phyloP scores from a whole-genome alignment of 2,113 vertebrate genomes.

The Sinocyclocheilus anshuiensis region DNA sequence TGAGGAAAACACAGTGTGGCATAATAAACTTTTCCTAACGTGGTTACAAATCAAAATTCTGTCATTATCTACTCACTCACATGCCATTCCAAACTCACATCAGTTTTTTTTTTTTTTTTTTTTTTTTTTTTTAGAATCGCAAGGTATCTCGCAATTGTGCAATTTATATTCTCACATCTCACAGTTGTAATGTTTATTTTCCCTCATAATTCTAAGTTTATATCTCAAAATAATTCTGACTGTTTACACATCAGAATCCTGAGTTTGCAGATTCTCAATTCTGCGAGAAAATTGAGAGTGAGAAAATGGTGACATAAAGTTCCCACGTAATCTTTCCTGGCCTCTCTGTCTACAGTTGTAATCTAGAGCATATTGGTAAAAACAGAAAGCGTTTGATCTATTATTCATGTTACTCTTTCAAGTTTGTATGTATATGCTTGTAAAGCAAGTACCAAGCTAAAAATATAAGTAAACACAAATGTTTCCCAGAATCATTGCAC shows the following conservation, averaged over 20 bases:
- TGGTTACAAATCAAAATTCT: neutral
- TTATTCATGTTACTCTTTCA: slow-evolving; percentile 40
- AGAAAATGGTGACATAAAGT: neutral
- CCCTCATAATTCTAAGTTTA: too few relatives aligned
- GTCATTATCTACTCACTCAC: neutral
- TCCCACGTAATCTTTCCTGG: neutral
- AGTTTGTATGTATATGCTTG: slow-evolving; percentile 24
- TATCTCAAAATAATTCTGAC: too few relatives aligned
- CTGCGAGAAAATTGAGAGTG: neutral
- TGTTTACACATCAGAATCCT: too few relatives aligned
- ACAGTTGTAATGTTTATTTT: too few relatives aligned
- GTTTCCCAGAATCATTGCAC: neutral
- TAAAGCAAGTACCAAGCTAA: slow-evolving; percentile 12
- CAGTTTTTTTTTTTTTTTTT: neutral
- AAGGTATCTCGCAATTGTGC: too few relatives aligned
- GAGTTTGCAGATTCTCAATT: too few relatives aligned
- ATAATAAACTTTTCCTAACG: neutral
- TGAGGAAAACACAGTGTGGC: neutral
- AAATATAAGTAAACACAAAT: slow-evolving; percentile 1
- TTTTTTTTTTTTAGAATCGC: too few relatives aligned
- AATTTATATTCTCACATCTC: too few relatives aligned
- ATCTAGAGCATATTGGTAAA: slow-evolving; percentile 18
- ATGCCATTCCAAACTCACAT: neutral
- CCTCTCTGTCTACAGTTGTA: neutral
- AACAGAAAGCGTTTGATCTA: slow-evolving; percentile 31